Evolutionary conservation across 2,797 vertebrate species (phyloP).

Genomic region (Artibeus jamaicensis): DNA sequence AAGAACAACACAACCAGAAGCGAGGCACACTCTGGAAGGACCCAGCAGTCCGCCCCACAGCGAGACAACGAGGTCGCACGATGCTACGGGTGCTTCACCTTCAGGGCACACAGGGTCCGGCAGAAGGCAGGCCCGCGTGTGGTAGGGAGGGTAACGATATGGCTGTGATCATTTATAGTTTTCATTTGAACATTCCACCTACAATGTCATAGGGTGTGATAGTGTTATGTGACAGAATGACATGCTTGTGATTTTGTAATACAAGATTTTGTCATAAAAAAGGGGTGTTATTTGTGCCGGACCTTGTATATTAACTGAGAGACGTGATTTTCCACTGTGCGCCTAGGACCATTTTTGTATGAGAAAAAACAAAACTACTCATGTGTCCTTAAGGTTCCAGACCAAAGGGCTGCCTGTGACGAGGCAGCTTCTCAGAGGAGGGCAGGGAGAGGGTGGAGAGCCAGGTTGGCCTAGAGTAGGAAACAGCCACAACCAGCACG

Average conservation of each 20-base stretch:
- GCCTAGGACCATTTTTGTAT: background rate
- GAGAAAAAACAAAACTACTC: background rate
- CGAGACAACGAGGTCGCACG: background rate
- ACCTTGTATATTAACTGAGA: background rate
- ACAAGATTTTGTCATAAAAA: no score
- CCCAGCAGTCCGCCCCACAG: fast-evolving
- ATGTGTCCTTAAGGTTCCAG: background rate
- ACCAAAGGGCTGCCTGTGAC: fast-evolving
- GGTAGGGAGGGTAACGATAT: no score
- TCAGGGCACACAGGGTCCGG: background rate
- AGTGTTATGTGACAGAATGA: no score
- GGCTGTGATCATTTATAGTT: no score
- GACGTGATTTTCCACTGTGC: background rate
- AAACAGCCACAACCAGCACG: background rate
- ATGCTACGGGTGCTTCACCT: background rate
- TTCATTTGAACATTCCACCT: no score
- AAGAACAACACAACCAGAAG: background rate
- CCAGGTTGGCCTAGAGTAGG: background rate
- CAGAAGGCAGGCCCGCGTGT: no score
- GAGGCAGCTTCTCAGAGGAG: background rate
- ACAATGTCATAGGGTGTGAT: no score
- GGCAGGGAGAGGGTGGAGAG: background rate
- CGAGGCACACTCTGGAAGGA: background rate
- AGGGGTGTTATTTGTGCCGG: no score
- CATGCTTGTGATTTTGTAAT: no score